Evolutionary conservation across 2,113 vertebrate genomes (phyloP), one percentile per base, ranked within the genome.

Genomic region (Heterotis niloticus): DNA sequence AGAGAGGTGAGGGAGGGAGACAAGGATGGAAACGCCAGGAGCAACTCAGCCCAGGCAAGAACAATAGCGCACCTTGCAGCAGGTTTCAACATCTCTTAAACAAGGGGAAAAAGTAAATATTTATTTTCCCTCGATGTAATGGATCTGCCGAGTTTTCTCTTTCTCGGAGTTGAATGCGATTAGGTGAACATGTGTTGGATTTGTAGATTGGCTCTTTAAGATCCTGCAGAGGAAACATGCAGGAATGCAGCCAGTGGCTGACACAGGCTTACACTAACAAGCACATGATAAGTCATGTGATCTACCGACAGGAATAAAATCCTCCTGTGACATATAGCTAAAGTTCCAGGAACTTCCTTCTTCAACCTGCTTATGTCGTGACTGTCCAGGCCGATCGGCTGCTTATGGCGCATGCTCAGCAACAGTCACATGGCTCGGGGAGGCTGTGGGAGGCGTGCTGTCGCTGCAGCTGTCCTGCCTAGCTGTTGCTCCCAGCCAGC

Each of bases 341-440:
- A n/a, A 64, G 66, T 71, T 70, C 77, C 77, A 62, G 67, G 66
- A 78, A 71, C 26, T 62, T 62, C 51, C 77, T 24, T 59, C 56
- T 14, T 16, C 5, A 10, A 24, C 28, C n/a, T 7, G 7, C 14
- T 20, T 4, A 18, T 10, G 24, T 17, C 9, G 11, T 24, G 5
- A 24, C 73, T 28, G 65, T 24, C 76, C 56, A 2, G 24, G 14
- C 34, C 16, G 10, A 23, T 24, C 74, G 24, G 74, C 17, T 29
- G 75, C 44, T 65, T 64, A 76, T 44, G n/a, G 29, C 5, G 10
- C 28, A 44, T 24, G 14, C 64, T 18, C 76, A 20, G 13, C 26
- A 34, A 10, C 68, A 18, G 68, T 18, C 14, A 9, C 28, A 28
- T 44, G 17, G 51, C 1, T 18, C 29, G 66, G 29, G 68, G 16